A percentile compares a stretch with the other conserved stretches of the same genome.
phyloP scores from a whole-genome alignment of 1,140 invertebrate genomes.

The Vanessa tameamea region DNA sequence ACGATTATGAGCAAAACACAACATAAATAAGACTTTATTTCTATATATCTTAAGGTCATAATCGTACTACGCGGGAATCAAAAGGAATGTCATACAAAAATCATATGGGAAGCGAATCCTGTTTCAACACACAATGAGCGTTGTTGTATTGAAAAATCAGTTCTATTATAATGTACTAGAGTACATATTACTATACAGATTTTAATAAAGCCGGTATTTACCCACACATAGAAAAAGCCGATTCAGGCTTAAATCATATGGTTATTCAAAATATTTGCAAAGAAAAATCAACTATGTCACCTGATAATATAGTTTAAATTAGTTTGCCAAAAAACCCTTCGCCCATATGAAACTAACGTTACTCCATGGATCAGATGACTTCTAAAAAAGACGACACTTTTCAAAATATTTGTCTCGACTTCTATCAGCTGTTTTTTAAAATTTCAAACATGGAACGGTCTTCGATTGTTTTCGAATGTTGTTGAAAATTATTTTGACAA shows the following conservation, averaged over 20 bases:
- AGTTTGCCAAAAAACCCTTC: not conserved
- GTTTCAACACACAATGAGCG: constrained; percentile 57
- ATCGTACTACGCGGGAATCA: constrained; percentile 27
- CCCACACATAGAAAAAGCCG: constrained; percentile 46
- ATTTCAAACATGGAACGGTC: not conserved
- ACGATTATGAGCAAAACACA: constrained; percentile 40
- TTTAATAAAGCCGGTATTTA: constrained; percentile 52
- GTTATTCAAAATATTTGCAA: constrained; percentile 37
- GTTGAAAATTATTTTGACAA: not conserved
- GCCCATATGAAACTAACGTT: constrained; percentile 38
- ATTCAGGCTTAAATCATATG: constrained; percentile 74
- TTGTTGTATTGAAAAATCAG: constrained; percentile 26
- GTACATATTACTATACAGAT: constrained; percentile 15
- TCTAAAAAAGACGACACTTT: constrained; percentile 11
- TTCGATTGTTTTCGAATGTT: constrained; percentile 1
- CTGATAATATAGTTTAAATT: constrained; percentile 27
- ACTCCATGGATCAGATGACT: constrained; percentile 28
- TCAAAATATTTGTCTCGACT: constrained; percentile 23
- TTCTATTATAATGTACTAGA: not conserved
- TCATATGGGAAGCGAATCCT: constrained; percentile 77
- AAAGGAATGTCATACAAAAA: constrained; percentile 76
- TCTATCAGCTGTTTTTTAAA: constrained; percentile 26
- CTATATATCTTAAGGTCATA: constrained; percentile 24
- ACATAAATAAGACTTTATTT: constrained; percentile 41
- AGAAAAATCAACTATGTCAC: constrained; percentile 24